These are phyloP conservation scores for Chionis minor DNA, from an alignment of 2,113 vertebrate species.

Conservation along the genomic window DNA sequence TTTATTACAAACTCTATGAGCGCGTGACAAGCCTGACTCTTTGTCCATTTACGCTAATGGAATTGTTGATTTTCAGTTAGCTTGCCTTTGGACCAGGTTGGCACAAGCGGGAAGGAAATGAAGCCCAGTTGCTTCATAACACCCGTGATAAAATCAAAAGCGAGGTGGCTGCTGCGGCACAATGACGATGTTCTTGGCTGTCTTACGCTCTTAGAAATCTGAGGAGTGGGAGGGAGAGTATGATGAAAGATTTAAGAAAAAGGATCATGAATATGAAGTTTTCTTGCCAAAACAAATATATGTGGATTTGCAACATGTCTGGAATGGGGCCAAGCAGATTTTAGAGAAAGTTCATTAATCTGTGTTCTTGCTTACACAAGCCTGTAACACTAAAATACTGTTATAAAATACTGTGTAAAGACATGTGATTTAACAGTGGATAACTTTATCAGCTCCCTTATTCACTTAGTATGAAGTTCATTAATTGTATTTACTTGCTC, in stretches of 20 bases:
- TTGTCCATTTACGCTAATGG: neutral
- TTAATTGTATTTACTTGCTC: neutral
- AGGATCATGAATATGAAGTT: neutral
- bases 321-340: neutral
- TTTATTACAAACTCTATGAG: neutral
- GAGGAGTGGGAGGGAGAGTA: neutral
- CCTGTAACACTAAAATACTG: neutral
- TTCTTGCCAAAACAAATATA: slow-evolving; percentile 3
- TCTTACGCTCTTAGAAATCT: neutral
- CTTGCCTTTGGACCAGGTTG: neutral
- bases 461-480: neutral
- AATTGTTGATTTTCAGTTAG: neutral
- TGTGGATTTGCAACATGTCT: neutral
- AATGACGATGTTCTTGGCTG: neutral
- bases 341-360: neutral
- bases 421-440: neutral
- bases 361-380: neutral
- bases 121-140: neutral
- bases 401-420: neutral
- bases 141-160: neutral
- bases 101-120: neutral
- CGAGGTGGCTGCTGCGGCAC: accelerated
- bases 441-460: neutral
- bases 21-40: neutral
- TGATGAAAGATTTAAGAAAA: neutral